Evolutionary conservation across 2,113 vertebrate genomes (phyloP), one percentile per base, ranked within the genome.

Genomic region (Onychostoma macrolepis): DNA sequence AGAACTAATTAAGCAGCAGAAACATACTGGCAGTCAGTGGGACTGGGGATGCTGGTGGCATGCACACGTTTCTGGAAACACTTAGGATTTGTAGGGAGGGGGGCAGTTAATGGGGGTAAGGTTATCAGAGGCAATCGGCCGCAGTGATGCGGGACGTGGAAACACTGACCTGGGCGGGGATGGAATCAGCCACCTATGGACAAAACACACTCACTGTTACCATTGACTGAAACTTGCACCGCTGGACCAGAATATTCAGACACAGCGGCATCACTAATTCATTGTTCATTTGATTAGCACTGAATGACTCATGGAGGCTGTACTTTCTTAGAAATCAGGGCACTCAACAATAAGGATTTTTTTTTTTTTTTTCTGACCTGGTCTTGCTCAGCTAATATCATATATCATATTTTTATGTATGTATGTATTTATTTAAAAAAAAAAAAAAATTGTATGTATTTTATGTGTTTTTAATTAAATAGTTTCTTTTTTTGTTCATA

Each of bases 131-230:
- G n/a, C 13, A 69, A 56, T 21, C 19, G 45, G 41, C 19, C 17
- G 53, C 63, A 69, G 15, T 83, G 36, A 79, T 36, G 79, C 65
- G 56, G 63, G 65, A 80, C 7, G 85, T 89, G 87, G 88, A 82
- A 87, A 89, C 88, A 95, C 94, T 95, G 92, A 95, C 94, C 95
- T 95, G 94, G 91, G 95, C 95, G 0, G 95, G 95, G 89, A 95
- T 94, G 91, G 95, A 95, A 87, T 95, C 94, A 83, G 94, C 93
- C 91, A 95, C 95, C 94, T 95, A 89, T 90, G 93, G 95, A 95
- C 36, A 94, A 83, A 95, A 93, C 92, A 95, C 90, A 95, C 91
- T 84, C 79, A 91, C 71, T 48, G 88, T 95, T 95, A 95, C 81
- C 88, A 58, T 80, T 85, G 53, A 90, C 91, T 30, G 21, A 87